Evolutionary conservation across 1,140 invertebrate species (phyloP).

Genomic region (Maconellicoccus hirsutus): DNA sequence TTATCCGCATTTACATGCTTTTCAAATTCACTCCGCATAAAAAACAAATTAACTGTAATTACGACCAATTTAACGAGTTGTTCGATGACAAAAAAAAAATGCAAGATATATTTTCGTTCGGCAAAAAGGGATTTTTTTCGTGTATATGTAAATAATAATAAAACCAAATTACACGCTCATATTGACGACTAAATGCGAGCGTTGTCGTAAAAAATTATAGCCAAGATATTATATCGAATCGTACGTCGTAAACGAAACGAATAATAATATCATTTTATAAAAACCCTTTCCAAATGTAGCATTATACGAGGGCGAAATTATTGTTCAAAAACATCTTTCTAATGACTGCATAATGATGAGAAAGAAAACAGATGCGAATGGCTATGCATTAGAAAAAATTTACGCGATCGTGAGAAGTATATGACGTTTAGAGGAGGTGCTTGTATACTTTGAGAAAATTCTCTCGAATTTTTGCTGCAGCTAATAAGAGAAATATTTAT

Average conservation of each 20-base stretch:
- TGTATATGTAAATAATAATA: background rate
- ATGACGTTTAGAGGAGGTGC: background rate
- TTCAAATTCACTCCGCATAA: no score
- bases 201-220: slow-evolving; percentile 5
- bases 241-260: slow-evolving; percentile 3
- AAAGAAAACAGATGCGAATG: background rate
- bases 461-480: no score
- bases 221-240: background rate
- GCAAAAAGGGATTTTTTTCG: background rate
- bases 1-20: no score
- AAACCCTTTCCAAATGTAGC: background rate
- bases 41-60: no score
- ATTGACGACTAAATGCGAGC: slow-evolving; percentile 2
- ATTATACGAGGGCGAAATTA: background rate
- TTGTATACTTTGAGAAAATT: no score
- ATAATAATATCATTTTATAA: background rate
- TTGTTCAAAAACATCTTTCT: background rate
- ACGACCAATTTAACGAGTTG: no score
- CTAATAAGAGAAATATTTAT: no score
- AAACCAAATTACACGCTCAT: background rate
- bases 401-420: background rate
- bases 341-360: slow-evolving; percentile 8
- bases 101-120: no score
- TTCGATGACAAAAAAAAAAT: no score
- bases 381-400: background rate